Conservation (phyloP, 2,888 invertebrate species). For the Xylota sylvarum region DNA sequence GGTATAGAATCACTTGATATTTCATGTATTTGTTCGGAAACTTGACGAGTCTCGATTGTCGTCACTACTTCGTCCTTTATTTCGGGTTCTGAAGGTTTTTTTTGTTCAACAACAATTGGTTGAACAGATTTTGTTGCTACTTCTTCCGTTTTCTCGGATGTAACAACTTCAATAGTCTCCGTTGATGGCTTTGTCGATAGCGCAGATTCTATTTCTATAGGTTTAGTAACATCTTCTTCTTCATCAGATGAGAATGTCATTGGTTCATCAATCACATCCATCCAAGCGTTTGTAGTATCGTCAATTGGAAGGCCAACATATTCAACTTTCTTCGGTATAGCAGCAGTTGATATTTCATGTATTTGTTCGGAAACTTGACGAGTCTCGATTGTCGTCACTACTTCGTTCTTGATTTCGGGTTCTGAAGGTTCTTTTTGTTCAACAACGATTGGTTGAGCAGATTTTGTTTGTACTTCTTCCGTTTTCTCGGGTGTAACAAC, state of each 20-base stretch:
- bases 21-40: background rate
- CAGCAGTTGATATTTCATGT: slow-evolving; percentile 1
- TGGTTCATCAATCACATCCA: slow-evolving; percentile 80
- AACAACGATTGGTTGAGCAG: background rate
- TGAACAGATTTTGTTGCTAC: background rate
- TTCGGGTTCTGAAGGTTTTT: background rate
- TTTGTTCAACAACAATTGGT: background rate
- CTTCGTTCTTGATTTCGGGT: background rate
- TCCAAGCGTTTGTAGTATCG: slow-evolving; percentile 79
- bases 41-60: background rate
- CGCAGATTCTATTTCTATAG: slow-evolving; percentile 25
- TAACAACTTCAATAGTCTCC: slow-evolving; percentile 57
- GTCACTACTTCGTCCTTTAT: background rate
- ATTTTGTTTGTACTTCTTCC: too few species aligned
- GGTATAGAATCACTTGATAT: background rate
- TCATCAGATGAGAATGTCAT: slow-evolving; percentile 80
- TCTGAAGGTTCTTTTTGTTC: background rate
- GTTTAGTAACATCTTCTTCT: slow-evolving; percentile 73
- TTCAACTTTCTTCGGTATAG: background rate
- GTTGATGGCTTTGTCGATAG: background rate
- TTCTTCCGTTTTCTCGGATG: too few species aligned
- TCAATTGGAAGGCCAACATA: slow-evolving; percentile 67
- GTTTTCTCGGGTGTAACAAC: background rate
- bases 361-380: background rate
- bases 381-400: background rate